Conservation (phyloP, 2,888 invertebrate genomes). For the Metellina segmentata region DNA sequence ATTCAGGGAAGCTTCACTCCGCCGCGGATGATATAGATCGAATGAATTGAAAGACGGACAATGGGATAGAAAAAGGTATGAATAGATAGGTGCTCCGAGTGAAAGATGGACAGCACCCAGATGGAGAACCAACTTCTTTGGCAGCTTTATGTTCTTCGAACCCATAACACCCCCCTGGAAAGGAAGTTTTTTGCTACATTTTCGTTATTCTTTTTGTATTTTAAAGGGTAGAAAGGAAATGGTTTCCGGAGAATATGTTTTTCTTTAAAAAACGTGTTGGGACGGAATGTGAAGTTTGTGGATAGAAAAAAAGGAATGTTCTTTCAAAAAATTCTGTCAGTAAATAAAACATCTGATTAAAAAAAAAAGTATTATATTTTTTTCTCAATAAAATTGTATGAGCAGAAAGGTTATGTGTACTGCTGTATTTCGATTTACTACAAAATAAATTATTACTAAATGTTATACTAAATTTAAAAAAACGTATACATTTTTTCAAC, state of each 20-base stretch:
- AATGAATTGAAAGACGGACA: neutral
- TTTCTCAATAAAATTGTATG: neutral
- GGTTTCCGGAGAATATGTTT: neutral
- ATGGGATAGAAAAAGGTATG: neutral
- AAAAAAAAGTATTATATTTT: neutral
- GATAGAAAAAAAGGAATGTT: neutral
- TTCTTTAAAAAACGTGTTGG: neutral
- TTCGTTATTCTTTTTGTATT: neutral
- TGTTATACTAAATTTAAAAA: no score
- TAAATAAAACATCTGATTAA: no score
- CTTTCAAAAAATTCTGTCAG: neutral
- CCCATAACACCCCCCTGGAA: neutral
- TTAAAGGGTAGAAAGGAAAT: neutral
- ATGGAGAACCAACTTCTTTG: constrained; percentile 25
- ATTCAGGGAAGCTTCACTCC: constrained; percentile 6
- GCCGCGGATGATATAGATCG: constrained; percentile 5
- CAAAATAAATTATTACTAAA: no score
- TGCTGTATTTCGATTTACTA: no score
- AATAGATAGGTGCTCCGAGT: constrained; percentile 1
- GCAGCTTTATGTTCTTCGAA: neutral
- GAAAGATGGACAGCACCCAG: constrained; percentile 19
- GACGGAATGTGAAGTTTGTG: neutral
- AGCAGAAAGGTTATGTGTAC: neutral
- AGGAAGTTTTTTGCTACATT: neutral
- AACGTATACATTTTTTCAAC: no score